Evolutionary conservation across 2,113 vertebrate genomes (phyloP).

Genomic region (Hylia prasina): DNA sequence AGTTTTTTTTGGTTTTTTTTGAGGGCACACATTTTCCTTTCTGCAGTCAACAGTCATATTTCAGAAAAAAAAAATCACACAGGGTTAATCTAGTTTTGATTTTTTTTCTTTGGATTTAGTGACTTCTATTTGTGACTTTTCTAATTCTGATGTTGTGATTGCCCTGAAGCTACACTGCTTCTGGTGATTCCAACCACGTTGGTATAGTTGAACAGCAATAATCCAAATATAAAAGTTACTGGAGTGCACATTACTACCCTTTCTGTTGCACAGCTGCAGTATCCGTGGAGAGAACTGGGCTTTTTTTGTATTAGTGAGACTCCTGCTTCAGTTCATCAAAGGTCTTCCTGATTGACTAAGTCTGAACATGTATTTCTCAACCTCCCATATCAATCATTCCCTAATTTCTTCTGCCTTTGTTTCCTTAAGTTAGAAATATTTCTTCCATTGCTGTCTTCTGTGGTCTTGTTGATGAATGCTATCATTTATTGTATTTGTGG

Average conservation of each 20-base stretch:
- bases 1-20: background rate
- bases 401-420: background rate
- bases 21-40: background rate
- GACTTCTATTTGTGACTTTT: background rate
- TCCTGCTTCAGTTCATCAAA: background rate
- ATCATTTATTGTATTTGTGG: background rate
- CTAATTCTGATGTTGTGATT: background rate
- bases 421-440: background rate
- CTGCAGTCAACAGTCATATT: background rate
- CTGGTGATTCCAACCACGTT: background rate
- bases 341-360: background rate
- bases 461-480: background rate
- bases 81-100: background rate
- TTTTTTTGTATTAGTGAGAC: background rate
- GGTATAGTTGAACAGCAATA: background rate
- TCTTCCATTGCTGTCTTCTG: background rate
- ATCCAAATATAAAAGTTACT: background rate
- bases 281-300: background rate
- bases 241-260: background rate
- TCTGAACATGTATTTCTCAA: background rate
- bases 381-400: background rate
- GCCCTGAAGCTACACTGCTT: background rate
- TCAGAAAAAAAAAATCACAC: fast-evolving
- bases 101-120: background rate
- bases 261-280: background rate